phyloP scores from a whole-genome alignment of 92 coral and sea anemone genomes.

The Actinernus sp. region DNA sequence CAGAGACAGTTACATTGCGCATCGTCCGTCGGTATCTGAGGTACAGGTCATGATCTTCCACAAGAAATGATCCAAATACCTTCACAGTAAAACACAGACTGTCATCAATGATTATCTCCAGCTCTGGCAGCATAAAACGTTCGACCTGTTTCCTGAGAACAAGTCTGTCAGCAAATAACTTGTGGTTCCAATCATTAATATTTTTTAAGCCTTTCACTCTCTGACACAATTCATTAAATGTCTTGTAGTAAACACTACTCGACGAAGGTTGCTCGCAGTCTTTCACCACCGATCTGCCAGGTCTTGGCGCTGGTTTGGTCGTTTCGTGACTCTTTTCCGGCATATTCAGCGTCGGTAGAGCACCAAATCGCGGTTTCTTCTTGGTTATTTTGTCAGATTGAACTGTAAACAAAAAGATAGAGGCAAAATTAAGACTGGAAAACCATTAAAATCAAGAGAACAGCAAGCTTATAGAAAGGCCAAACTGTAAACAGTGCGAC shows the following conservation, averaged over 20 bases:
- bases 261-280: not conserved
- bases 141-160: constrained; percentile 11
- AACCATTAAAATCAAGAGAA: too few species aligned
- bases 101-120: constrained; percentile 54
- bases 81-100: constrained; percentile 56
- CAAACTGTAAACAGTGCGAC: too few species aligned
- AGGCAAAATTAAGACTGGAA: too few species aligned
- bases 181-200: too few species aligned
- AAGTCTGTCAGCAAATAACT: too few species aligned
- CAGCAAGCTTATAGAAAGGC: too few species aligned
- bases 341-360: constrained; percentile 35
- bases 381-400: too few species aligned
- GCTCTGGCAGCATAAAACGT: constrained; percentile 29
- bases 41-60: constrained; percentile 62
- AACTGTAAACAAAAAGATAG: too few species aligned
- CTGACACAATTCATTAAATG: constrained; percentile 21
- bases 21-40: constrained; percentile 19
- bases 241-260: constrained; percentile 7
- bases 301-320: constrained; percentile 13
- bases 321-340: constrained; percentile 37
- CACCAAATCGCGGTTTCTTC: constrained; percentile 46
- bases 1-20: constrained; percentile 49
- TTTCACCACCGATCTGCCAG: constrained; percentile 7
- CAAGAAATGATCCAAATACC: constrained; percentile 63
- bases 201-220: too few species aligned